phyloP scores from a whole-genome alignment of 2,797 vertebrate species.

The Rhinogobio ventralis region DNA sequence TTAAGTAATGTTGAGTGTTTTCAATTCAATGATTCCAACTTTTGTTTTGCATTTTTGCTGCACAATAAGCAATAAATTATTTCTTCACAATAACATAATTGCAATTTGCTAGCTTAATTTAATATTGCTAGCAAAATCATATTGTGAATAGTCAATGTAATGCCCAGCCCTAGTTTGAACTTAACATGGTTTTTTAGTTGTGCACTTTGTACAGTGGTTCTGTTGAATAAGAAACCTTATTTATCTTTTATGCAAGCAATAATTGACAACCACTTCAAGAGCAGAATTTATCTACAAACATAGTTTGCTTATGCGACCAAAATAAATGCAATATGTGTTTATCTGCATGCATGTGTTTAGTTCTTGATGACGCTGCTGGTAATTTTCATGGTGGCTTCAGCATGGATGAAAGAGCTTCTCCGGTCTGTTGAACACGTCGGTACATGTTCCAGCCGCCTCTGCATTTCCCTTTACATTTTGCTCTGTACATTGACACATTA shows the following conservation, averaged over 20 bases:
- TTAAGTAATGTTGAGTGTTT: neutral
- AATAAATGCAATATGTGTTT: conserved; percentile 3
- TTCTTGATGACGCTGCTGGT: conserved; percentile 20
- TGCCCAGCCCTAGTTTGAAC: neutral
- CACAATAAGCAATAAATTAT: neutral
- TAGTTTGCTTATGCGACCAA: neutral
- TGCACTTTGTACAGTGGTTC: neutral
- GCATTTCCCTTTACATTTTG: neutral
- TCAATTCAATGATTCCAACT: neutral
- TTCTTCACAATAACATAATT: neutral
- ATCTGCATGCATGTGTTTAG: conserved; percentile 39
- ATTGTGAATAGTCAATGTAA: neutral
- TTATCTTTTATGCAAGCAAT: conserved; percentile 13
- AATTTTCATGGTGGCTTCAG: conserved; percentile 49
- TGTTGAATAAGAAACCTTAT: neutral
- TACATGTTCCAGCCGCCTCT: conserved; percentile 38
- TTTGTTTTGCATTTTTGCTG: neutral
- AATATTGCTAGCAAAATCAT: neutral
- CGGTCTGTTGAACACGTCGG: conserved; percentile 39
- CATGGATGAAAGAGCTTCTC: conserved; percentile 50
- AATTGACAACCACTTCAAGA: conserved; percentile 10
- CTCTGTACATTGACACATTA: neutral
- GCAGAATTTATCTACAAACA: conserved; percentile 3
- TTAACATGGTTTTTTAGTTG: neutral
- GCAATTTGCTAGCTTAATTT: neutral